Base-by-base conservation (phyloP, 1,140 invertebrate species). In the Trichogramma pretiosum region DNA sequence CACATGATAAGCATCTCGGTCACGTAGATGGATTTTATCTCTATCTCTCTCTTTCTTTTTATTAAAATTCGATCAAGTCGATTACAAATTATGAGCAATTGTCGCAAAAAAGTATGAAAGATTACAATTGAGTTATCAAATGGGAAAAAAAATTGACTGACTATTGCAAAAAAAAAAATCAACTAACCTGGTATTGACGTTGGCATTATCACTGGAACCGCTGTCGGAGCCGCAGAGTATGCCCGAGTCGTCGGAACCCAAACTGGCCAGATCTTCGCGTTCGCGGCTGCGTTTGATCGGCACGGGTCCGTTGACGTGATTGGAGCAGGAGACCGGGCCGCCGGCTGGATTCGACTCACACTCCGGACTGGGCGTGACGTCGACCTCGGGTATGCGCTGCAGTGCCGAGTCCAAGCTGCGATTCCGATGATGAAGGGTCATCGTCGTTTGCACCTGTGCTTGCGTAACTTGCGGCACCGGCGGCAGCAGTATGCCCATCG, bases 241-340 rank as follows among this genome's bases (percentile, higher is more conserved):
- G 28, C 82, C 82, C 57, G 87, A 90, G 67, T 93, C 89, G 63
- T 91, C 88, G 0, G 88, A 91, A 13, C 87, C 87, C 8, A 88
- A 66, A 57, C 82, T 84, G 21, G 81, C 81, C 30, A 84, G 72
- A 65, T 85, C 83, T 53, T 83, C 81, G 24, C 78, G 72, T 56
- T 80, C 70, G 18, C 67, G 59, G 37, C 47, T 63, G 18, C 58
- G 62, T 11, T 24, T 44, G 23, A 68, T 68, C 42, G 56, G 63
- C 13, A 57, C 53, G n/a, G 65, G 59, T n/a, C n/a, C n/a, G 11
- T 28, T 28, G 5, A 7, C 5, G 11, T 5, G 11, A 28, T 5
- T 11, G 24, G 24, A 28, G 24, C 24, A 28, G n/a, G 45, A 52
- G 28, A 52, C 56, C 50, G 50, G 70, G 24, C 56, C 48, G 34